Percentiles rank a stretch among this genome's conserved stretches.
Evolutionary conservation across 2,888 invertebrate species (phyloP).

Genomic region (Drosophila phalerata): DNA sequence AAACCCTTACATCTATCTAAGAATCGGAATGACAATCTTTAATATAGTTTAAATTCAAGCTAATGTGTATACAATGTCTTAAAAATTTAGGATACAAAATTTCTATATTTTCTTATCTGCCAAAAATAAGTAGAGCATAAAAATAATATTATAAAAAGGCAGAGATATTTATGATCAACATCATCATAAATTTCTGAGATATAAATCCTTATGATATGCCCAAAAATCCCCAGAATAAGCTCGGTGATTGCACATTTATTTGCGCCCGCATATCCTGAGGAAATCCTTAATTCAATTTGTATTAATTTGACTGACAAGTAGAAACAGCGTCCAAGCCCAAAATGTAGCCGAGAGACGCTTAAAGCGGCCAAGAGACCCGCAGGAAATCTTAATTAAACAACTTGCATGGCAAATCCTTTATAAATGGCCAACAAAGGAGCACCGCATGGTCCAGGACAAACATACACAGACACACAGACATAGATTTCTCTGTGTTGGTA

Average conservation of each 20-base stretch:
- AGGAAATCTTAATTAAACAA: slow-evolving; percentile 78
- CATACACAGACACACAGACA: slow-evolving; percentile 31
- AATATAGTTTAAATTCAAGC: no score
- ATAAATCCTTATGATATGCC: neutral
- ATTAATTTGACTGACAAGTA: slow-evolving; percentile 27
- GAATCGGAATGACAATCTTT: no score
- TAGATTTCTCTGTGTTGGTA: slow-evolving; percentile 47
- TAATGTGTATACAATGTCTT: no score
- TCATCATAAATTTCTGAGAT: neutral
- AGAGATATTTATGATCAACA: slow-evolving; percentile 5
- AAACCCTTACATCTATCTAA: no score
- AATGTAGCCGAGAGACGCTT: slow-evolving; percentile 49
- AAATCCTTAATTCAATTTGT: slow-evolving; percentile 35
- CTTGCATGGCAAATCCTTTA: slow-evolving; percentile 73
- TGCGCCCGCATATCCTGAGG: slow-evolving; percentile 42
- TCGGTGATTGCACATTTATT: slow-evolving; percentile 54
- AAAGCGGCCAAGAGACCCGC: slow-evolving; percentile 59
- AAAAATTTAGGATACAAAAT: no score
- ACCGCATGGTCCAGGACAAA: slow-evolving; percentile 22
- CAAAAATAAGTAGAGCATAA: neutral
- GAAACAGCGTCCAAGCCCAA: slow-evolving; percentile 24
- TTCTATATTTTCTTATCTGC: neutral
- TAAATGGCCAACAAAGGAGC: slow-evolving; percentile 57
- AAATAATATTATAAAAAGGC: no score
- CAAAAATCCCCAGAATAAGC: neutral